A percentile compares a stretch with the other conserved stretches of the same genome.
phyloP scores from a whole-genome alignment of 1,140 invertebrate genomes.

The Neodiprion lecontei region DNA sequence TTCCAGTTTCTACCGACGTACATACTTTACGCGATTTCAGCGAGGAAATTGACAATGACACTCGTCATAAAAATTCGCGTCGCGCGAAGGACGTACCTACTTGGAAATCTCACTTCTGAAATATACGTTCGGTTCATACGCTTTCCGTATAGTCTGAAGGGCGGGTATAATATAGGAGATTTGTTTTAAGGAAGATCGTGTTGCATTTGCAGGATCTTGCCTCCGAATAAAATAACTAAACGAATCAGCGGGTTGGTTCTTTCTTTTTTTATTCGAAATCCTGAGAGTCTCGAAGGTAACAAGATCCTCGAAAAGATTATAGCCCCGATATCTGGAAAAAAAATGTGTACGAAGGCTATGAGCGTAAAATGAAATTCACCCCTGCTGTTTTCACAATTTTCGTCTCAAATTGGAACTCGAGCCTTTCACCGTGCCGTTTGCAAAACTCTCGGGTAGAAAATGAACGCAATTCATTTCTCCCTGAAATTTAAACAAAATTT shows the following conservation, averaged over 20 bases:
- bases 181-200: not conserved
- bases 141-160: not conserved
- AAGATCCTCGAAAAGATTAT: not conserved
- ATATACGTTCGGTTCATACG: not conserved
- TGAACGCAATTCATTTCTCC: no score
- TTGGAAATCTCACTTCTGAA: not conserved
- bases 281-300: not conserved
- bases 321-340: not conserved
- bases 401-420: not conserved
- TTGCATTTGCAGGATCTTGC: not conserved
- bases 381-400: no score
- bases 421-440: not conserved
- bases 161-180: not conserved
- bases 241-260: not conserved
- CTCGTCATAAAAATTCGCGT: no score
- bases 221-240: not conserved
- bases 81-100: no score
- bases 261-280: not conserved
- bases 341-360: not conserved
- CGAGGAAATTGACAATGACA: no score
- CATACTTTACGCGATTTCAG: no score
- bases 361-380: not conserved
- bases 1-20: no score
- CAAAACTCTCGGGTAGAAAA: no score
- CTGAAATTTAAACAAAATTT: no score